phyloP scores from a whole-genome alignment of 2,888 invertebrate genomes.

The Lucinisca nassula region DNA sequence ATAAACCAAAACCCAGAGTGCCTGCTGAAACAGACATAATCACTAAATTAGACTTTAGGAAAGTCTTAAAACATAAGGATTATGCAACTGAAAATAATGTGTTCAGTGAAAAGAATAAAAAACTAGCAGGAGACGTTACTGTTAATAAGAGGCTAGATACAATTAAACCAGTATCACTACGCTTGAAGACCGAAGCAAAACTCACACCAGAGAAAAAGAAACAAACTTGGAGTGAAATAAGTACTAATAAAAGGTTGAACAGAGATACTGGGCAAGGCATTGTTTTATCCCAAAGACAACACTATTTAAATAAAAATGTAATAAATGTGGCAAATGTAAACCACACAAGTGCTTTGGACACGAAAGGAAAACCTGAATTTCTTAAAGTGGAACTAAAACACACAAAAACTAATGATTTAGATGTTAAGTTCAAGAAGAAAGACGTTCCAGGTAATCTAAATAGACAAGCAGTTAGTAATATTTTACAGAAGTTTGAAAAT shows the following conservation, averaged over 20 bases:
- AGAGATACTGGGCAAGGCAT: neutral
- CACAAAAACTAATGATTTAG: neutral
- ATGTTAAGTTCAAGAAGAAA: neutral
- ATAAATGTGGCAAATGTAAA: neutral
- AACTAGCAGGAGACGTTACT: neutral
- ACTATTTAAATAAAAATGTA: neutral
- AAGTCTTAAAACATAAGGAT: constrained; percentile 23
- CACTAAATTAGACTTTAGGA: constrained; percentile 5
- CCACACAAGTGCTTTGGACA: neutral
- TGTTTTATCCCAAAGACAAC: neutral
- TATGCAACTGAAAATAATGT: constrained; percentile 2
- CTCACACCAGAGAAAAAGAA: neutral
- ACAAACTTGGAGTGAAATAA: neutral
- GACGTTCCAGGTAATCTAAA: neutral
- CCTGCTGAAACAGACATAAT: neutral
- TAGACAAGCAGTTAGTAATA: constrained; percentile 20
- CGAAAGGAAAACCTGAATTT: neutral
- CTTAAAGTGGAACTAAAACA: neutral
- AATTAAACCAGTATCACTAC: neutral
- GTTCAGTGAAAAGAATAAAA: neutral
- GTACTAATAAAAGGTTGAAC: neutral
- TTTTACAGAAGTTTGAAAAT: constrained; percentile 44
- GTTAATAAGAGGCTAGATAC: neutral
- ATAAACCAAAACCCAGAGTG: neutral
- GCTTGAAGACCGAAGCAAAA: neutral